Conservation (phyloP, 2,113 vertebrate species). For the Microtus richardsoni region DNA sequence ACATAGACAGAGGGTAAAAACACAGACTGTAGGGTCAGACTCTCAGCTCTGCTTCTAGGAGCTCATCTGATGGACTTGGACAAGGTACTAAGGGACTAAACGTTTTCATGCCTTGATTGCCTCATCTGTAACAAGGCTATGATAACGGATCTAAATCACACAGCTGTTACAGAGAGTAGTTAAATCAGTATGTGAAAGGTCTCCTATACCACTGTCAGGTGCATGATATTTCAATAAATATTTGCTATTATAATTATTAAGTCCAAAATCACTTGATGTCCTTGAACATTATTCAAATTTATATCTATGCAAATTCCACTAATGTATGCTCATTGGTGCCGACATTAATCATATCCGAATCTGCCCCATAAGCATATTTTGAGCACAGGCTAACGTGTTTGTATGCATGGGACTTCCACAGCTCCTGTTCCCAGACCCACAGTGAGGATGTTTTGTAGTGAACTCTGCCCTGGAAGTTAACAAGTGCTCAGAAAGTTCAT, state of each 20-base stretch:
- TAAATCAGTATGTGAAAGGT: constrained; percentile 36
- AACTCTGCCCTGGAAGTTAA: constrained; percentile 69
- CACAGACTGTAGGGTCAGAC: background rate
- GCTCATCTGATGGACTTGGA: background rate
- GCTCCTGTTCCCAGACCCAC: constrained; percentile 7
- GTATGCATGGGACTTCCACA: constrained; percentile 33
- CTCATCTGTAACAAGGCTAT: constrained; percentile 43
- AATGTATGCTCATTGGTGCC: constrained; percentile 70
- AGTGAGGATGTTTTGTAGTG: constrained; percentile 61
- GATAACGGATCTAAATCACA: background rate
- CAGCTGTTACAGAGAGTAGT: background rate
- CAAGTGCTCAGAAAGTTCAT: constrained; percentile 73
- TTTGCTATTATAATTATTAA: constrained; percentile 69
- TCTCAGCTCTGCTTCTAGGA: background rate
- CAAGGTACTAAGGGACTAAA: background rate
- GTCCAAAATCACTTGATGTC: constrained; percentile 68
- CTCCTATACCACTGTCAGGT: constrained; percentile 12
- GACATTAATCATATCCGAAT: constrained; percentile 79
- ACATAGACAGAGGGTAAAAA: no score
- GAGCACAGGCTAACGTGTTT: constrained; percentile 57
- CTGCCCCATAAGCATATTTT: constrained; percentile 77
- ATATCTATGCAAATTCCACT: constrained; percentile 71
- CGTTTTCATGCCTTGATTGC: background rate
- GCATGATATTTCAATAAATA: constrained; percentile 58
- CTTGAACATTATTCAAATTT: constrained; percentile 76